Evolutionary conservation across 2,797 vertebrate species (phyloP).

Genomic region (Rhynchotus rufescens): DNA sequence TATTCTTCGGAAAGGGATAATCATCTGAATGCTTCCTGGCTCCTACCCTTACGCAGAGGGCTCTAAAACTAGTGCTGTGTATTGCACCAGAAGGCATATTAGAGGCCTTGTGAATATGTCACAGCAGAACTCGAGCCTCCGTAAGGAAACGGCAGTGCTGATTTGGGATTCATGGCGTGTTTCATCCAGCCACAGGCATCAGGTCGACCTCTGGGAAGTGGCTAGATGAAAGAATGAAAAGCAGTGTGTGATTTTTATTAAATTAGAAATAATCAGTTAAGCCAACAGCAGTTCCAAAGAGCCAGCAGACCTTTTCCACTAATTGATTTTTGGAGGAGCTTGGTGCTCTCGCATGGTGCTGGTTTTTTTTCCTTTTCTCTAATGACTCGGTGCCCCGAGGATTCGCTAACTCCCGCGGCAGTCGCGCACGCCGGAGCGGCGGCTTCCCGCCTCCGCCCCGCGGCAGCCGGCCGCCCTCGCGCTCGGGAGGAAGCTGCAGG

Average conservation of each 20-base stretch:
- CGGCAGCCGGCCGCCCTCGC: too few relatives aligned
- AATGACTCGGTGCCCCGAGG: constrained; percentile 57
- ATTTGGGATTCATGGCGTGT: background rate
- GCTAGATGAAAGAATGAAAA: background rate
- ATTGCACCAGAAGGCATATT: background rate
- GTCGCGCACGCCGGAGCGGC: constrained; percentile 59
- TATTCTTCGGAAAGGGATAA: background rate
- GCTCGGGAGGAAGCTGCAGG: constrained; percentile 26
- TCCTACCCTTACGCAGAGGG: background rate
- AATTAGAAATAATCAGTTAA: constrained; percentile 70
- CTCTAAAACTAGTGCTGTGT: accelerated
- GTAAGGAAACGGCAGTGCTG: background rate
- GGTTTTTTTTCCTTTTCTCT: background rate
- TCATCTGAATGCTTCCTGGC: background rate
- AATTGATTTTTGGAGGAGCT: constrained; percentile 60
- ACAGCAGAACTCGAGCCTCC: background rate
- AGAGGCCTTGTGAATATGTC: background rate
- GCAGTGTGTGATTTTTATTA: constrained; percentile 19
- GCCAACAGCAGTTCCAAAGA: constrained; percentile 20
- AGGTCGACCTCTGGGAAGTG: background rate
- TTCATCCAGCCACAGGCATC: background rate
- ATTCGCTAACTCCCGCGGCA: constrained; percentile 69
- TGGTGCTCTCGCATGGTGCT: background rate
- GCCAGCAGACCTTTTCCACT: constrained; percentile 52
- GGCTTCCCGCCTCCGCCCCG: constrained; percentile 46